These are phyloP conservation scores for Opisthocomus hoazin DNA, from an alignment of 2,113 vertebrate genomes.

Conservation along the genomic window DNA sequence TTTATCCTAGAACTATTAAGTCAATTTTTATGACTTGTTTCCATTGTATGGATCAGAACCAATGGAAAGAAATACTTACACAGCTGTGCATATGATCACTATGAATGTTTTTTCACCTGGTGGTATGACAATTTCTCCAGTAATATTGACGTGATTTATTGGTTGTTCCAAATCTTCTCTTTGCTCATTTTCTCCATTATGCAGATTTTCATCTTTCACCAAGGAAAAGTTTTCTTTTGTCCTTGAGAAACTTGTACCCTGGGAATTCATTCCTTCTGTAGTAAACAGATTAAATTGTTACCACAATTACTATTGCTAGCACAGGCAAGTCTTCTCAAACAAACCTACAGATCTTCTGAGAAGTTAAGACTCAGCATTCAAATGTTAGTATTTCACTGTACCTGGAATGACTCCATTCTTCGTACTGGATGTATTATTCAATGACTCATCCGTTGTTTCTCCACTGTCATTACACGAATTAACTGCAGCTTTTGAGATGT, in stretches of 20 bases:
- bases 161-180: not conserved
- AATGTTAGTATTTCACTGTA: not conserved
- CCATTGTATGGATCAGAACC: not conserved
- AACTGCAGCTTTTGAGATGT: not conserved
- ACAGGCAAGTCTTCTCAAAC: not conserved
- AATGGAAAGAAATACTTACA: constrained; percentile 44
- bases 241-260: not conserved
- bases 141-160: not conserved
- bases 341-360: not conserved
- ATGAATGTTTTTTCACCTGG: constrained; percentile 75
- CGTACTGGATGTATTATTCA: not conserved
- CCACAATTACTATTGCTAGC: not conserved
- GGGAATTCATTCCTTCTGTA: not conserved
- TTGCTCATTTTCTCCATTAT: not conserved
- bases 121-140: constrained; percentile 55
- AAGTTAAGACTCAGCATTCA: not conserved
- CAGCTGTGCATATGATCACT: constrained; percentile 73
- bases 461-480: not conserved
- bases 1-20: not conserved
- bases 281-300: not conserved
- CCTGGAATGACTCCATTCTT: not conserved
- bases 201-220: not conserved
- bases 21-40: not conserved
- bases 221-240: not conserved
- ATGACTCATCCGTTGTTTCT: not conserved